Evolutionary conservation across 2,797 vertebrate species (phyloP), one percentile per base, ranked within the genome.

Genomic region (Nyctalus aviator): DNA sequence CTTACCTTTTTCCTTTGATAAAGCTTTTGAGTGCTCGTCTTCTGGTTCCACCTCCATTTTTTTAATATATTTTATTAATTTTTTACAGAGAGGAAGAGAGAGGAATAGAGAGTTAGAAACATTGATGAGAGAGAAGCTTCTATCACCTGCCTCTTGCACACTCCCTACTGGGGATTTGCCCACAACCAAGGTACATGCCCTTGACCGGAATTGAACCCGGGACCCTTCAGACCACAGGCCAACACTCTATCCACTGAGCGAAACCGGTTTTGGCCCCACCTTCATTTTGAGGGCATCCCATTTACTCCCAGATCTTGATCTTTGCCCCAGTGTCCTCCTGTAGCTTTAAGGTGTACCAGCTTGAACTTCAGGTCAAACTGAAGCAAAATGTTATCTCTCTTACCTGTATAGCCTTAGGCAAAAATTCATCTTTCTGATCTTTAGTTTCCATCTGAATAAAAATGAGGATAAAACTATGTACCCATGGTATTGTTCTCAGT

Each of bases 391-490:
- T 8, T 57, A 17, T 78, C 27, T 0, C 23, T 81, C 23, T 81
- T 84, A 90, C 72, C 48, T 66, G 2, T 17, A 18, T 57, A 55
- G 72, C 4, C 13, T 76, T 88, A n/a, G n/a, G n/a, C 21, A 93
- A 95, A 89, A 69, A 68, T 71, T 50, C 32, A 41, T 66, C 17
- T 84, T 94, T 88, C 25, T 76, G n/a, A 41, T 76, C 7, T 50
- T 20, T 35, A 73, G 27, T 6, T 41, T 7, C 90, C 46, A 84
- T 5, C 12, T 41, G 50, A 20, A 73, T 50, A 82, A 77, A 92
- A 83, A 44, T 6, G 13, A 50, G 6, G 4, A 41, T 41, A 18
- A 90, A 73, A 79, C n/a, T 41, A 53, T 6, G n/a, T 91, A 53
- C 14, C 14, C 6, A 14, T 37, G 11, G 71, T n/a, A 77, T 20